Conservation (phyloP, 2,113 vertebrate species). For the Nyctereutes procyonoides region DNA sequence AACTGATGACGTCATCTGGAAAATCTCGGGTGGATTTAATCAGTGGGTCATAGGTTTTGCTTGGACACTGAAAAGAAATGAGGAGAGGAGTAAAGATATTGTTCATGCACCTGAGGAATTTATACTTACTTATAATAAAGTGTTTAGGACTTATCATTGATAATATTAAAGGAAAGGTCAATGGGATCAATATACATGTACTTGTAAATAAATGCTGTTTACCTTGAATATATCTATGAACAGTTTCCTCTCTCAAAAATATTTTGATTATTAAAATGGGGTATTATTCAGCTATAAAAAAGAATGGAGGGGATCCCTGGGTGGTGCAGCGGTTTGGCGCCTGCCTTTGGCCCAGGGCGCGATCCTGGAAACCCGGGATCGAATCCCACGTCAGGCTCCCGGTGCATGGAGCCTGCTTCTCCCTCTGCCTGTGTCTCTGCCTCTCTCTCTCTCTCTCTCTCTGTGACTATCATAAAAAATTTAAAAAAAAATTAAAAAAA, state of each 20-base stretch:
- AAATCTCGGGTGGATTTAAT: conserved; percentile 98
- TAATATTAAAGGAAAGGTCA: not conserved
- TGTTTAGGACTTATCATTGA: not conserved
- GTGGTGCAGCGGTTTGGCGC: too few species aligned
- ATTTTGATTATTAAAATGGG: not conserved
- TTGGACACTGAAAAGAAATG: conserved; percentile 91
- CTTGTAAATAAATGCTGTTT: not conserved
- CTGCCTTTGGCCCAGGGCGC: too few species aligned
- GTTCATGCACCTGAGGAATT: not conserved
- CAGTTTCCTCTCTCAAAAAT: not conserved
- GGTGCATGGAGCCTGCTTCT: too few species aligned
- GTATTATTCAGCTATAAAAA: not conserved
- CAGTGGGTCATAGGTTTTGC: conserved; percentile 95
- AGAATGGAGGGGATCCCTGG: too few species aligned
- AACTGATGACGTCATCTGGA: conserved; percentile 96
- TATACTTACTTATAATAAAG: not conserved
- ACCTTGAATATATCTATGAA: not conserved
- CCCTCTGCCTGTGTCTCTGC: too few species aligned
- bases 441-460: too few species aligned
- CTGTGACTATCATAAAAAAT: too few species aligned
- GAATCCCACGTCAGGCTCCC: too few species aligned
- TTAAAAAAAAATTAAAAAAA: too few species aligned
- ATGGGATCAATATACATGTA: not conserved
- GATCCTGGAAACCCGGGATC: too few species aligned
- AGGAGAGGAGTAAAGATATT: not conserved